phyloP scores from a whole-genome alignment of 2,797 vertebrate genomes.

The Mormyrus hasselquistii region DNA sequence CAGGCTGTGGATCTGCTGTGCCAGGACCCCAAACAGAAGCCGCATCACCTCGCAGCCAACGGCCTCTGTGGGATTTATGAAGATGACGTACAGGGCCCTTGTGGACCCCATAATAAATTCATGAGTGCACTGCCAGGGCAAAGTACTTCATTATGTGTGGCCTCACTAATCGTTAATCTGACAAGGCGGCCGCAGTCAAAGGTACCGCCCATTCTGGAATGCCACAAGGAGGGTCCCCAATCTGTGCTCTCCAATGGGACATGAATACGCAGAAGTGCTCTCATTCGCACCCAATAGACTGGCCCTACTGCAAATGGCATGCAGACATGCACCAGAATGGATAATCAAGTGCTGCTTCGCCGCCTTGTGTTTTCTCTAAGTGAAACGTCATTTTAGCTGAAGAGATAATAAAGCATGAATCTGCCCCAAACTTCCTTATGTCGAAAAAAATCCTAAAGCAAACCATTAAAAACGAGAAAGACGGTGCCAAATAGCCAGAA shows the following conservation, averaged over 20 bases:
- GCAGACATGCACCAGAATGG: background rate
- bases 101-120: conserved; percentile 94
- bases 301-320: background rate
- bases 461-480: background rate
- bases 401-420: background rate
- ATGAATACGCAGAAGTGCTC: background rate
- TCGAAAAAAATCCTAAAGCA: background rate
- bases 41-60: conserved; percentile 69
- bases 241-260: background rate
- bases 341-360: background rate
- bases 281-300: background rate
- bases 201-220: background rate
- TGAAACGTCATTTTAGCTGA: background rate
- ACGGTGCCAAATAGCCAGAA: background rate
- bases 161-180: conserved; percentile 88
- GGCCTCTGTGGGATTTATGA: conserved; percentile 83
- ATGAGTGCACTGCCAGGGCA: conserved; percentile 83
- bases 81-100: conserved; percentile 85
- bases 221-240: background rate
- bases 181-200: conserved; percentile 67
- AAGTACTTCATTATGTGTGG: conserved; percentile 88
- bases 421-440: background rate
- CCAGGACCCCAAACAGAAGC: conserved; percentile 55
- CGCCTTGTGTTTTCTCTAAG: background rate
- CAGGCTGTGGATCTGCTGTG: conserved; percentile 43